Percentiles rank a stretch among this genome's conserved stretches.
These are phyloP conservation scores for Dichetophora obliterata DNA, from an alignment of 2,888 invertebrate genomes.

Conservation along the genomic window DNA sequence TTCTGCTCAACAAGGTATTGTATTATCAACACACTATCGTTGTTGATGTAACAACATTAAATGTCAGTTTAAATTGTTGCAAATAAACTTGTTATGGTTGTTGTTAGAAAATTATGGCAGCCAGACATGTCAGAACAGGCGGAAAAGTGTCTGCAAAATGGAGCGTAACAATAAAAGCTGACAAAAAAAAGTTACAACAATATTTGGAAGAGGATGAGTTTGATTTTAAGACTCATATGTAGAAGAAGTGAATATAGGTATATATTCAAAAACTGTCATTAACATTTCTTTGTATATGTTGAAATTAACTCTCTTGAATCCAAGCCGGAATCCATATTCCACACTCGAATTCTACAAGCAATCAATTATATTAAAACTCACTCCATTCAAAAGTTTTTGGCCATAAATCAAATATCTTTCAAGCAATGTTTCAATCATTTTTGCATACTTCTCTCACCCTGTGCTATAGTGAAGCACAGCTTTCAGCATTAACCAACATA, in stretches of 20 bases:
- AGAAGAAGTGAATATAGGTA: too few relatives aligned
- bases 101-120: neutral
- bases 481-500: neutral
- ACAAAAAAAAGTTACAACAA: neutral
- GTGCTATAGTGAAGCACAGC: neutral
- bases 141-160: neutral
- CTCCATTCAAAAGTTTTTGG: too few relatives aligned
- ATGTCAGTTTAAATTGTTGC: slow-evolving; percentile 14
- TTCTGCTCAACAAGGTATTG: neutral
- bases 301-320: too few relatives aligned
- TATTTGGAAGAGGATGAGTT: neutral
- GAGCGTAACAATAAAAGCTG: neutral
- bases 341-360: neutral
- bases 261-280: too few relatives aligned
- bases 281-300: too few relatives aligned
- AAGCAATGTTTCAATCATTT: slow-evolving; percentile 12
- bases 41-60: neutral
- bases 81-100: slow-evolving; percentile 8
- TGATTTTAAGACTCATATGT: neutral
- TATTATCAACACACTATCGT: neutral
- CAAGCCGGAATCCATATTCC: neutral
- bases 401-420: neutral
- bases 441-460: neutral
- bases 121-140: slow-evolving; percentile 2
- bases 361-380: neutral